Base-by-base conservation (phyloP, 2,113 vertebrate species). In the Aegotheles bennettii region DNA sequence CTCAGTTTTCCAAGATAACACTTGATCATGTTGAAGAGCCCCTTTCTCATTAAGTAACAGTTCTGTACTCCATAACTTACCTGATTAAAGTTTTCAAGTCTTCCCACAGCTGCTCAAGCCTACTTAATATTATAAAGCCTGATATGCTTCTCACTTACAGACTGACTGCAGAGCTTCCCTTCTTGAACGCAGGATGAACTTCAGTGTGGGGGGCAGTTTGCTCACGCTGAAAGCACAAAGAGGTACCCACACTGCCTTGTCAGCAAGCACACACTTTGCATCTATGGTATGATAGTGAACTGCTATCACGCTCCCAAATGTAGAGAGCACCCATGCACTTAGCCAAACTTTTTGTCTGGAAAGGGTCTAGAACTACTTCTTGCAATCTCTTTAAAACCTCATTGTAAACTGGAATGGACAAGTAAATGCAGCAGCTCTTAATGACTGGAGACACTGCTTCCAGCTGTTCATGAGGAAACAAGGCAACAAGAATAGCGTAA, bases 271-370 rank as follows among this genome's bases (percentile, higher is more conserved):
- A 11, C 1, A 4, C 31, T 20, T 31, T 15, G 50, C 35, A 3
- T 4, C 3, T 8, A n/a, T 1, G 0, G 16, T 11, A 12, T 2
- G 19, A n/a, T 3, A 23, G 36, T 2, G 25, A 63, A 21, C 35
- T 1, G 10, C 9, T 9, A 16, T 43, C 71, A 60, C 35, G 0
- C 10, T 68, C 42, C 18, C 29, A 57, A 20, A 43, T 0, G 12
- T 4, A 10, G 47, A 10, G 47, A 20, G 53, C 53, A 26, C 31
- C 23, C 2, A 0, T 4, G 7, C 5, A 2, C 59, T 61, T 35
- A 70, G 63, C 59, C 63, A 36, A 60, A 54, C 35, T 38, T 80
- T 47, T 33, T 1, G 0, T 17, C 36, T 50, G 51, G 35, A 60
- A 71, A 56, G 45, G 17, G 31, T n/a, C 31, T 33, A 56, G 40